Conservation (phyloP, 2,113 vertebrate species). For the Neodon shergylaensis region DNA sequence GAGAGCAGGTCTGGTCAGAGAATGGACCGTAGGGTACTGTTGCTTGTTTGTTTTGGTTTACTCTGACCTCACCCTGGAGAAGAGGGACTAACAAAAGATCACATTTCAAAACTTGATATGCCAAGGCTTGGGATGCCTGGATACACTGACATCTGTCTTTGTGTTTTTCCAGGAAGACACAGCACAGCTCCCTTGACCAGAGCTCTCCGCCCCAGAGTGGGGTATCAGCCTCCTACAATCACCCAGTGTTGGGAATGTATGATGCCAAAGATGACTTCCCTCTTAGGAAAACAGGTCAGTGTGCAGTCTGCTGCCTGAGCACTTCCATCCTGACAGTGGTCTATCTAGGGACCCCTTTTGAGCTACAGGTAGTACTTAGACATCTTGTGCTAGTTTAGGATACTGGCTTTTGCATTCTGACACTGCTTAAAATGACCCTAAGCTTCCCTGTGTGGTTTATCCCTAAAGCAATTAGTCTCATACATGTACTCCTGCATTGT, state of each 20-base stretch:
- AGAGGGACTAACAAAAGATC: background rate
- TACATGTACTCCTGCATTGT: no score
- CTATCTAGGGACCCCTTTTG: no score
- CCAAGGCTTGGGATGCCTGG: background rate
- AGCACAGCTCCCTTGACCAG: constrained; percentile 99
- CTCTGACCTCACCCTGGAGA: background rate
- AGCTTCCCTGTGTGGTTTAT: background rate
- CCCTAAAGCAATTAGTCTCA: rapidly evolving
- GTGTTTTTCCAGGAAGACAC: constrained; percentile 92
- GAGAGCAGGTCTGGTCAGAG: background rate
- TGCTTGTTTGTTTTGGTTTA: background rate
- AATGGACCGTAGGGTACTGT: rapidly evolving
- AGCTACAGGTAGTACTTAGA: rapidly evolving
- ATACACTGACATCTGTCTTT: background rate
- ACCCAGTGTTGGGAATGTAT: constrained; percentile 95
- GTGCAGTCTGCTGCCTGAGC: background rate
- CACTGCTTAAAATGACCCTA: background rate
- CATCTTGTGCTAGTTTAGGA: background rate
- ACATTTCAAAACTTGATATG: rapidly evolving
- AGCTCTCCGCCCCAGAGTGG: constrained; percentile 96
- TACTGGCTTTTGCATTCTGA: background rate
- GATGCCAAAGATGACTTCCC: constrained; percentile 99
- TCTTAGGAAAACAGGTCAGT: constrained; percentile 96
- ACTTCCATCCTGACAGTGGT: no score
- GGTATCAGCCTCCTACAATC: constrained; percentile 92